A percentile compares a stretch with the other conserved stretches of the same genome.
phyloP scores from a whole-genome alignment of 1,140 invertebrate species.

The Drosophila sp. region DNA sequence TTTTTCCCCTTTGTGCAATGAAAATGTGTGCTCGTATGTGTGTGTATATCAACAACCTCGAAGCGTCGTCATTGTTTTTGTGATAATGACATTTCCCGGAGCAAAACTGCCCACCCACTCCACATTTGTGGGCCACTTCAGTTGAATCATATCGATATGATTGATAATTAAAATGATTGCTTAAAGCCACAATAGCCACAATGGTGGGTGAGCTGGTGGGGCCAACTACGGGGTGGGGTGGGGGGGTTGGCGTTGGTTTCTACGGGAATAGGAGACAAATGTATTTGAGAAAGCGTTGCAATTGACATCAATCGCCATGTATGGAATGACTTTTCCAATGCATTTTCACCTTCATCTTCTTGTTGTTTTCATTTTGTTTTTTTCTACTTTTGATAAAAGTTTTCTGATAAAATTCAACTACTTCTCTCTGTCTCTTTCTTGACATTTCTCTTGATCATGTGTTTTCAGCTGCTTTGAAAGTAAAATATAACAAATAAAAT shows the following conservation, averaged over 20 bases:
- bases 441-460: constrained; percentile 17
- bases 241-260: neutral
- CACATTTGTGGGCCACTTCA: neutral
- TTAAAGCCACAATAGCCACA: neutral
- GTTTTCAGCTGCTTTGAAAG: constrained; percentile 30
- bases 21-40: neutral
- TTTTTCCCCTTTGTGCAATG: constrained; percentile 15
- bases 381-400: neutral
- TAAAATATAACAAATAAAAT: neutral
- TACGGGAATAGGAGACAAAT: neutral
- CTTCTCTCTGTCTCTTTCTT: constrained; percentile 5
- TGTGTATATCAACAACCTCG: neutral
- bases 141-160: constrained; percentile 7
- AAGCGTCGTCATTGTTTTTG: constrained; percentile 1
- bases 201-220: too few relatives aligned
- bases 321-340: constrained; percentile 11
- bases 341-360: constrained; percentile 27
- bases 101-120: constrained; percentile 4
- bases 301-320: constrained; percentile 52
- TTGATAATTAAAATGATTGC: constrained; percentile 13
- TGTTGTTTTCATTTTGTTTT: neutral
- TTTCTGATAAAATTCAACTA: neutral
- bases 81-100: constrained; percentile 7
- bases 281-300: constrained; percentile 44
- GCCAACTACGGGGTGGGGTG: neutral